Base-by-base conservation (phyloP, 2,888 invertebrate species). In the Suillia variegata region DNA sequence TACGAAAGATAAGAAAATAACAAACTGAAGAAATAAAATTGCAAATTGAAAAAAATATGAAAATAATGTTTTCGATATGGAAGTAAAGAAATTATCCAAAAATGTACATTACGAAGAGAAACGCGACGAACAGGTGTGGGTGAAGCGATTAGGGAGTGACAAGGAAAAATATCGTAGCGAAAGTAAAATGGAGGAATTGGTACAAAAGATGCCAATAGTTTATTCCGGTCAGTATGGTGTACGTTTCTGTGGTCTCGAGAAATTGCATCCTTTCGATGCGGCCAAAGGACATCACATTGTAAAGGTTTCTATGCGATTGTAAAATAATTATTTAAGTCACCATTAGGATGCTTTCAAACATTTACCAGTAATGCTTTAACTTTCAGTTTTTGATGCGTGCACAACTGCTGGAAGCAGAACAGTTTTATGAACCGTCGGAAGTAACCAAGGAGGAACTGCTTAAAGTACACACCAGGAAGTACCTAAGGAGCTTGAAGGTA, bases 241-340 rank as follows among this genome's bases (percentile, higher is more conserved):
- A 31, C 86, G 87, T 26, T 91, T 94, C 79, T 83, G 86, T 73
- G 93, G 94, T 12, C 82, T 96, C 60, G 93, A 96, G 79, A 92
- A 88, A 77, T 84, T 93, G 12, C 95, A 96, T 83, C 89, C 94
- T 0, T 95, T 96, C 79, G 95, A 96, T 84, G 87, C 94, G 1
- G 87, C 87, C 65, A 96, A 96, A 84, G 95, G 95, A 89, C 88
- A 88, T 62, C 87, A 90, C 74, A 87, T 95, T 66, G 86, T 88
- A 69, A 83, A 87, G 84, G 90, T 89, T 80, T 20, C 2, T 12
- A 4, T 38, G 38, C 26, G 22, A 10, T 12, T 12, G 15, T 20
- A 21, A 17, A 21, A 13, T 20, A 55, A 6, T 22, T 13, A n/a
- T 15, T 6, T n/a, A n/a, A n/a, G n/a, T n/a, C n/a, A n/a, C n/a